Base-by-base conservation (phyloP, 2,113 vertebrate genomes). In the Dromaius novaehollandiae region DNA sequence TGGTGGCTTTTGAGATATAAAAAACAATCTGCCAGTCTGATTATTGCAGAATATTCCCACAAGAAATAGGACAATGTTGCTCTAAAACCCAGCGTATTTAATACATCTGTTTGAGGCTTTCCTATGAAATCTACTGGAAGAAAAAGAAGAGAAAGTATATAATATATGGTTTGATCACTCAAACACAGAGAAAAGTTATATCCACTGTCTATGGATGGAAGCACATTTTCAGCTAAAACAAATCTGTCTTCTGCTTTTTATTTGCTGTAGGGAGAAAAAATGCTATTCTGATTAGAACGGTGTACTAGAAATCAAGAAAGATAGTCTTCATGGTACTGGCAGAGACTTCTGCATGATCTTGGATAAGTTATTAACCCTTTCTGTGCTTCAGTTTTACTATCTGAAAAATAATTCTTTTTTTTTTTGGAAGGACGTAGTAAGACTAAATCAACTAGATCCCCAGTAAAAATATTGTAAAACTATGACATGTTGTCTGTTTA, bases 21-120 rank as follows among this genome's bases (percentile, higher is more conserved):
- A 88, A 82, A 91, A n/a, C 55, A 68, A 89, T 94, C 88, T 96
- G 63, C 26, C 69, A 38, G 6, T 73, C 22, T 71, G 70, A 66
- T 46, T 81, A 77, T 38, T 78, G 46, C 36, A 90, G 85, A 92
- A 91, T 85, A 86, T 86, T 96, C 95, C 92, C 88, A 87, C n/a
- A 81, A 88, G 79, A 76, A 95, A 70, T 25, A 44, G 22, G 65
- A 55, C 53, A 58, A 55, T 4, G 28, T 51, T 78, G 50, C 88
- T 92, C 61, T 61, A 40, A 95, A 89, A 42, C 46, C 71, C 76
- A 91, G 80, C 77, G 6, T 71, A 66, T 91, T 70, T 91, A 92
- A 82, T 34, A 34, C 79, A 80, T 88, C 97, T 97, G 96, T 82
- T 94, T 94, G 42, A 65, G 70, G 44, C 28, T 96, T 85, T 93